Evolutionary conservation across 2,113 vertebrate species (phyloP).

Genomic region (Morone chrysops): DNA sequence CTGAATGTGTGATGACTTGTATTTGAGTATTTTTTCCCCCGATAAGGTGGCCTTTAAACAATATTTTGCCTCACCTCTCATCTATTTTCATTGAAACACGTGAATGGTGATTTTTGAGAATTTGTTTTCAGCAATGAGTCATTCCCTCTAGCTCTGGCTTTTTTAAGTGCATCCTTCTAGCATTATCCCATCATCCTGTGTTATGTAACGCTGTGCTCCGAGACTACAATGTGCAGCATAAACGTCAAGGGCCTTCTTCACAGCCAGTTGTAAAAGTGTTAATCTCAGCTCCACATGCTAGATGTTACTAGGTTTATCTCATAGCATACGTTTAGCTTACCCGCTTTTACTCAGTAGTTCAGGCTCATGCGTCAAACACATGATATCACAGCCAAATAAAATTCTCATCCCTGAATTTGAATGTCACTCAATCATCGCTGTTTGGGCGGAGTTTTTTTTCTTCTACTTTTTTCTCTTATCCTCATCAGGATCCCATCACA

Average conservation of each 20-base stretch:
- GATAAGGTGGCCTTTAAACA: not conserved
- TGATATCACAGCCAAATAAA: not conserved
- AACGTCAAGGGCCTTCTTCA: slow-evolving; percentile 25
- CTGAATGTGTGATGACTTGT: not conserved
- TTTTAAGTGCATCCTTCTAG: slow-evolving; percentile 50
- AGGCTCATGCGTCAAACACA: not conserved
- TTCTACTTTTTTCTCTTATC: not conserved
- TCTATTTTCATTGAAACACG: slow-evolving; percentile 14
- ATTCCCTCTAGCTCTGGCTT: slow-evolving; percentile 36
- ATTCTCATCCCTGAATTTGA: not conserved
- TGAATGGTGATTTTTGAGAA: slow-evolving; percentile 38
- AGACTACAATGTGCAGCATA: slow-evolving; percentile 50
- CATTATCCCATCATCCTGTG: slow-evolving; percentile 46
- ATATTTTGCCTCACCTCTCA: not conserved
- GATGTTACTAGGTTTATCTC: slow-evolving; percentile 23
- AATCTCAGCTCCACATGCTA: not conserved
- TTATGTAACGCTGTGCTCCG: slow-evolving; percentile 39
- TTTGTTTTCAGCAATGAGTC: slow-evolving; percentile 45
- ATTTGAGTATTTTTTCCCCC: not conserved
- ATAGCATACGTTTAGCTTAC: not conserved
- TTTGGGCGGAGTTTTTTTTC: not conserved
- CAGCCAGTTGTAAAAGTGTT: slow-evolving; percentile 31
- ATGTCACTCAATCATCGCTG: not conserved
- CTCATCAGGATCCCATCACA: slow-evolving; percentile 4
- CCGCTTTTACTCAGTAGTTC: not conserved